Conservation (phyloP, 2,888 invertebrate genomes). For the Hermaeophaga mercurialis region DNA sequence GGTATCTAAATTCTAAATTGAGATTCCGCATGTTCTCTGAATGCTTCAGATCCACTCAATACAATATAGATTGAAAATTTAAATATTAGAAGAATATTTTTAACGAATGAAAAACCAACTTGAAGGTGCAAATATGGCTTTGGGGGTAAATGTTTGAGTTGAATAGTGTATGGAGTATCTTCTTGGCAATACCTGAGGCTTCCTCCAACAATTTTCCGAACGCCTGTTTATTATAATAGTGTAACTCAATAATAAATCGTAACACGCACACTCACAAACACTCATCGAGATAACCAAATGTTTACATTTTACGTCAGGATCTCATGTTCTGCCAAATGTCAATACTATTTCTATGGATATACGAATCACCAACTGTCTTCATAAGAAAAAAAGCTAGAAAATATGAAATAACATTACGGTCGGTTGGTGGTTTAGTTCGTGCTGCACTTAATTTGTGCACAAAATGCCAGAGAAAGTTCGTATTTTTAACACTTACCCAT, state of each 20-base stretch:
- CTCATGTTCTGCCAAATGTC: constrained; percentile 55
- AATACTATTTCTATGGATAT: constrained; percentile 56
- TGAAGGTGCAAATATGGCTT: no score
- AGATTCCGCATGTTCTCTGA: no score
- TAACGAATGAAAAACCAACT: no score
- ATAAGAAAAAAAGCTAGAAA: constrained; percentile 57
- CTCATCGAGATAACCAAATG: constrained; percentile 58
- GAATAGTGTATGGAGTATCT: constrained; percentile 4
- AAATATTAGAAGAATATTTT: no score
- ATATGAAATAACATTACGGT: constrained; percentile 56
- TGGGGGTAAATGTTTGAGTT: no score
- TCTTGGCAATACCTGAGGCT: constrained; percentile 42
- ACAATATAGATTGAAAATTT: no score
- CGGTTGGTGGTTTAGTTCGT: constrained; percentile 47
- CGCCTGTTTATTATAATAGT: constrained; percentile 49
- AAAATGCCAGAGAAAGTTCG: constrained; percentile 20
- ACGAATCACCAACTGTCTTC: constrained; percentile 56
- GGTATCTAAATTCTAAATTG: no score
- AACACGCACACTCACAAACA: constrained; percentile 59
- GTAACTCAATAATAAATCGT: constrained; percentile 55
- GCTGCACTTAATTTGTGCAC: constrained; percentile 36
- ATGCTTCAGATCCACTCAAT: no score
- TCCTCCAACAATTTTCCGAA: constrained; percentile 45
- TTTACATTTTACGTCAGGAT: constrained; percentile 56
- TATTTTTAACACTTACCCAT: constrained; percentile 72